Percentiles rank a stretch among this genome's conserved stretches.
Evolutionary conservation across 2,113 vertebrate genomes (phyloP).

Genomic region (Ahaetulla prasina): DNA sequence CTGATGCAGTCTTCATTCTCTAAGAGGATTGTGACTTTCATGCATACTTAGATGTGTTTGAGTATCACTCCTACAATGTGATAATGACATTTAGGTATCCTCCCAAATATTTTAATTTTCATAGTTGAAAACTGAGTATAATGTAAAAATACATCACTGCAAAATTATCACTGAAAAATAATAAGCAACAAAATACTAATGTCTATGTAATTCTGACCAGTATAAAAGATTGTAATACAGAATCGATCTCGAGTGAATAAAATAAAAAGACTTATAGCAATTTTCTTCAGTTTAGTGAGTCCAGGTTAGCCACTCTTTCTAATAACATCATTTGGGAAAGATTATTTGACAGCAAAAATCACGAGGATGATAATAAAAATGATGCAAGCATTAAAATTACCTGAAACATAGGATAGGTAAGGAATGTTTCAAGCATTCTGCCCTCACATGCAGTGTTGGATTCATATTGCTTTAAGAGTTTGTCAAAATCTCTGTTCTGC

Average conservation of each 20-base stretch:
- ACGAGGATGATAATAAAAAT: not conserved
- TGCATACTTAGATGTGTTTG: not conserved
- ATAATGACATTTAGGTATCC: not conserved
- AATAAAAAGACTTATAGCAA: not conserved
- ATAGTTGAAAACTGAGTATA: not conserved
- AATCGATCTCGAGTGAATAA: not conserved
- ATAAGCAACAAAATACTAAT: not conserved
- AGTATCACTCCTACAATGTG: not conserved
- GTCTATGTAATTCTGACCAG: not conserved
- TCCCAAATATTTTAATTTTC: not conserved
- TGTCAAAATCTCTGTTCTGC: conserved; percentile 99
- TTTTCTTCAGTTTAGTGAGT: not conserved
- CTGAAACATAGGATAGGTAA: conserved; percentile 99
- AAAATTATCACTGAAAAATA: not conserved
- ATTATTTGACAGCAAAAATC: not conserved
- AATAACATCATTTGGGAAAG: not conserved
- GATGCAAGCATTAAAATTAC: conserved; percentile 59
- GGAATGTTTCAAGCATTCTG: conserved; percentile 95
- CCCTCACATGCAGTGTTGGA: conserved; percentile 94
- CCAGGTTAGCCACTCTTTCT: not conserved
- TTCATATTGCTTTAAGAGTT: conserved; percentile 97
- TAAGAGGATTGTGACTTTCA: not conserved
- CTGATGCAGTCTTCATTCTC: not conserved
- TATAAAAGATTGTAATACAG: not conserved
- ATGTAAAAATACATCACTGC: not conserved